phyloP scores from a whole-genome alignment of 2,113 vertebrate species.

The Thamnophis sirtalis region DNA sequence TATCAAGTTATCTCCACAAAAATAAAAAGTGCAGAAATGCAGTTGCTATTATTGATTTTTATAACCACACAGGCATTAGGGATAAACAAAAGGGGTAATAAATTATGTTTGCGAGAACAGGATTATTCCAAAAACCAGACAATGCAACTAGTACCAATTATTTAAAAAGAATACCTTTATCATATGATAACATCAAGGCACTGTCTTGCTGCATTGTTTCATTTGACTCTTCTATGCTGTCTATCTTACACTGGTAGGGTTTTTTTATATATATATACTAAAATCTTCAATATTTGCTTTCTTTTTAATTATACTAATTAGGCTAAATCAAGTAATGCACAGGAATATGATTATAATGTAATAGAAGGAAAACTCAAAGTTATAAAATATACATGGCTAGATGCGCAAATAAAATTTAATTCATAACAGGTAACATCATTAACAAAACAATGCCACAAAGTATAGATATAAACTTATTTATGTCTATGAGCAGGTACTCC shows the following conservation, averaged over 20 bases:
- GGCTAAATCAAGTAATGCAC: neutral
- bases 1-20: neutral
- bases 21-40: neutral
- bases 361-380: neutral
- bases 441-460: neutral
- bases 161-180: slow-evolving; percentile 7
- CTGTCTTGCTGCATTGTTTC: too few relatives aligned
- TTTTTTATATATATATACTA: neutral
- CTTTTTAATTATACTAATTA: neutral
- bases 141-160: neutral
- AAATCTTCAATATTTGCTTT: neutral
- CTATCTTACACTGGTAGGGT: too few relatives aligned
- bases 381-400: neutral
- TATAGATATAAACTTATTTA: neutral
- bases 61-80: slow-evolving; percentile 11
- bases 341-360: neutral
- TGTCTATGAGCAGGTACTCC: neutral
- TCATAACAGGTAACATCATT: neutral
- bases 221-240: neutral
- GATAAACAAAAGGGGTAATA: slow-evolving; percentile 23
- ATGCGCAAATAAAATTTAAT: neutral
- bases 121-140: slow-evolving; percentile 4
- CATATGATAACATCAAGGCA: neutral
- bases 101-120: slow-evolving; percentile 10
- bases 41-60: slow-evolving; percentile 33